Conservation (phyloP, 1,140 invertebrate genomes). For the Aphaenogaster floridana region DNA sequence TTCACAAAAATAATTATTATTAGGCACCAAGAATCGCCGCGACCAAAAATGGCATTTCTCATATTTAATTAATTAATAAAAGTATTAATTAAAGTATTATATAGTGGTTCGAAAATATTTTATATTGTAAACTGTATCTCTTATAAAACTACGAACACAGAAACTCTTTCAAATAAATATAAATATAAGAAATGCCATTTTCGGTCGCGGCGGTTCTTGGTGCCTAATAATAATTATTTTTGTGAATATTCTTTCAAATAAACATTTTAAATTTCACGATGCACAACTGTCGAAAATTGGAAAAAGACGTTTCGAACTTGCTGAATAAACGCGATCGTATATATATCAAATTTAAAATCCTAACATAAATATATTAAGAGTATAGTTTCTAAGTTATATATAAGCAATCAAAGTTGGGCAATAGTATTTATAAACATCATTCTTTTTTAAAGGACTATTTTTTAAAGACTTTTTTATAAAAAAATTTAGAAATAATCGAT, state of each 20-base stretch:
- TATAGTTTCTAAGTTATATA: neutral
- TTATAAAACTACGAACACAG: neutral
- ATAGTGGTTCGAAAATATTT: no score
- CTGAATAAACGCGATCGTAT: neutral
- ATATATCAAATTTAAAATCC: neutral
- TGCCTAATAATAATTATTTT: no score
- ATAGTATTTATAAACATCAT: neutral
- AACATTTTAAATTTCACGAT: conserved; percentile 5
- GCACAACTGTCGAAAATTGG: neutral
- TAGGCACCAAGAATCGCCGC: no score
- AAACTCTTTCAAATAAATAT: neutral
- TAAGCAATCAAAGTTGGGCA: neutral
- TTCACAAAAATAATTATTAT: no score
- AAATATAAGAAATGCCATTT: no score
- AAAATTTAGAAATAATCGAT: neutral
- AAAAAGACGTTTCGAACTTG: neutral
- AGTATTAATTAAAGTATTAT: no score
- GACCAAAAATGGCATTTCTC: no score
- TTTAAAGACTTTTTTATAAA: neutral
- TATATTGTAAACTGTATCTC: neutral
- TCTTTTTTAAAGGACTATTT: neutral
- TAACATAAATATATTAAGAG: neutral
- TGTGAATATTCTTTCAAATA: neutral
- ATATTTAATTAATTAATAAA: no score
- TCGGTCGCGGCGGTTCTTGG: no score